Evolutionary conservation across 2,113 vertebrate species (phyloP).

Genomic region (Bubo bubo): DNA sequence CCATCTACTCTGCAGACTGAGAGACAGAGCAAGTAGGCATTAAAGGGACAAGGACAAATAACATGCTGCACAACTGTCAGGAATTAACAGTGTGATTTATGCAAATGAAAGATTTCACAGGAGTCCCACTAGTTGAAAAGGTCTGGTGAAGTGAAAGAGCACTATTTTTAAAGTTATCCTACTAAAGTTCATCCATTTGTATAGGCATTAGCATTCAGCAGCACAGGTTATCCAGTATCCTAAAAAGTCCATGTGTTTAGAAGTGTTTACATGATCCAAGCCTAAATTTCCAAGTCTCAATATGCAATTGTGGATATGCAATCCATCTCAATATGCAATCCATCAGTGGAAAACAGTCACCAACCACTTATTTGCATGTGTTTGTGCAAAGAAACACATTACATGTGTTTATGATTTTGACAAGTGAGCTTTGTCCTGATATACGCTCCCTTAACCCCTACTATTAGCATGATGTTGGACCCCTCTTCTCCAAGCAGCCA

Average conservation of each 20-base stretch:
- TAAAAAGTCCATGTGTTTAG: neutral
- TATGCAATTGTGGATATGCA: neutral
- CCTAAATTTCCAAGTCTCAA: neutral
- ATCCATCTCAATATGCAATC: neutral
- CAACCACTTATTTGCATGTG: neutral
- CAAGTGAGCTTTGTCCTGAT: rapidly evolving
- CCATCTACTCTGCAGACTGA: neutral
- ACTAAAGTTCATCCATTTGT: neutral
- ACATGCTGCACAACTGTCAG: neutral
- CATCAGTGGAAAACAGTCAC: neutral
- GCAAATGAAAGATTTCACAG: neutral
- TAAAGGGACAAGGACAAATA: neutral
- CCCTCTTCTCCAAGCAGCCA: neutral
- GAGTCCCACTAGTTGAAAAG: neutral
- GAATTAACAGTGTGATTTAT: neutral
- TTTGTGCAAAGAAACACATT: neutral
- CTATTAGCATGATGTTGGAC: neutral
- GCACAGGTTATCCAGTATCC: neutral
- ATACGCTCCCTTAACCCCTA: neutral
- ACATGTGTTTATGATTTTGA: neutral
- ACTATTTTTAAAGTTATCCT: neutral
- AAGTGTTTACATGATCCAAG: neutral
- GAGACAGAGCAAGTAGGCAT: neutral
- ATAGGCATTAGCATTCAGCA: neutral
- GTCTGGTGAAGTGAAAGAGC: neutral